These are phyloP conservation scores for Rallus limicola DNA, from an alignment of 2,113 vertebrate species.

Conservation along the genomic window DNA sequence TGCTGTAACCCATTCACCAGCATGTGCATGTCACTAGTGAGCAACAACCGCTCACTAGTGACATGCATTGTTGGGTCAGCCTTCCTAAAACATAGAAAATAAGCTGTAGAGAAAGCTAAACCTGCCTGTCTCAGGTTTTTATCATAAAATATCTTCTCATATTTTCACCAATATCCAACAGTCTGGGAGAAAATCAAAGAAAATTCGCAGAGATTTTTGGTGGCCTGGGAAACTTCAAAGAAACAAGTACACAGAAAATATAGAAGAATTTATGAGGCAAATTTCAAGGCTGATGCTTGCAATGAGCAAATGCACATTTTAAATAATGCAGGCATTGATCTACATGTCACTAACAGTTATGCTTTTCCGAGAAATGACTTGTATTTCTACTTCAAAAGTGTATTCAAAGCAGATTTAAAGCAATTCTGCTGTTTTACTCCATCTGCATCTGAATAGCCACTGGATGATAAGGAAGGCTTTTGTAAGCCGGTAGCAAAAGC, in stretches of 20 bases:
- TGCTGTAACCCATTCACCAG: neutral
- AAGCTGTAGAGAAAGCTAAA: neutral
- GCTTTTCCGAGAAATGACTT: neutral
- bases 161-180: neutral
- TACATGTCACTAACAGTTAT: neutral
- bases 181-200: neutral
- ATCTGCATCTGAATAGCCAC: neutral
- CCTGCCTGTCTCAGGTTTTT: neutral
- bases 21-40: neutral
- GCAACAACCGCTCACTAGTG: neutral
- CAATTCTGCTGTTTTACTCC: neutral
- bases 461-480: neutral
- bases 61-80: neutral
- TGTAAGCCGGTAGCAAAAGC: neutral
- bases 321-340: slow-evolving; percentile 23
- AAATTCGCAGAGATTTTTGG: neutral
- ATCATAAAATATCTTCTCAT: neutral
- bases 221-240: slow-evolving; percentile 24
- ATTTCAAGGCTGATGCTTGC: slow-evolving; percentile 16
- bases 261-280: slow-evolving; percentile 5
- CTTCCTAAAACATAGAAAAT: neutral
- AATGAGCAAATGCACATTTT: neutral
- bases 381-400: neutral
- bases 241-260: neutral
- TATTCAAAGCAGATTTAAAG: slow-evolving; percentile 15